Percentiles rank a stretch among this genome's conserved stretches.
Evolutionary conservation across 2,797 vertebrate species (phyloP).

Genomic region (Florisuga fusca): DNA sequence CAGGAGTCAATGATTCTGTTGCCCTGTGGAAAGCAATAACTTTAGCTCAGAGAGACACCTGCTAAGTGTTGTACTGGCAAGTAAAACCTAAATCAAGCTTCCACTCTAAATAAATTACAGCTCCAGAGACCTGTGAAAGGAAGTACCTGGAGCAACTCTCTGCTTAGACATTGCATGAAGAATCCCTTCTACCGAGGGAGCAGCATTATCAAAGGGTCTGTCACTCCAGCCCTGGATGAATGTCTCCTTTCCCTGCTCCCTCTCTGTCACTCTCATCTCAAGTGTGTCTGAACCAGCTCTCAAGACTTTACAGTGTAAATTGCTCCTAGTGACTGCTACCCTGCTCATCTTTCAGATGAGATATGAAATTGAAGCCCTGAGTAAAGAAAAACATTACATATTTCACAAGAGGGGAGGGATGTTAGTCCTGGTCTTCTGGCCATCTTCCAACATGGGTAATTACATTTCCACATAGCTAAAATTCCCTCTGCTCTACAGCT

Average conservation of each 20-base stretch:
- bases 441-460: conserved; percentile 29
- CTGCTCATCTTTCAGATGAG: conserved; percentile 51
- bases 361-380: conserved; percentile 41
- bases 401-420: not conserved
- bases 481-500: conserved; percentile 7
- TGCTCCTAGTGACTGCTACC: not conserved
- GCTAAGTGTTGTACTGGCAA: conserved; percentile 33
- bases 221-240: conserved; percentile 47
- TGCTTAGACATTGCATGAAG: conserved; percentile 39
- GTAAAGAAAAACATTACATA: conserved; percentile 6
- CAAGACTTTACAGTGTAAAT: conserved; percentile 4
- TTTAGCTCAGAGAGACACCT: conserved; percentile 46
- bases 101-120: conserved; percentile 51
- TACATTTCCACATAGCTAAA: conserved; percentile 10
- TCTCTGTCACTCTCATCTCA: conserved; percentile 8
- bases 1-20: conserved; percentile 29
- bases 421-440: conserved; percentile 17
- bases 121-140: not conserved
- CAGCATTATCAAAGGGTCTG: conserved; percentile 35
- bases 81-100: conserved; percentile 61
- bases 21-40: conserved; percentile 38
- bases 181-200: conserved; percentile 9
- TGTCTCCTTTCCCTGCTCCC: not conserved
- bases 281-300: conserved; percentile 24
- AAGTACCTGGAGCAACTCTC: conserved; percentile 39